Percentiles rank a stretch among this genome's conserved stretches.
These are phyloP conservation scores for Drosophila acutilabella DNA, from an alignment of 2,888 invertebrate species.

Conservation along the genomic window DNA sequence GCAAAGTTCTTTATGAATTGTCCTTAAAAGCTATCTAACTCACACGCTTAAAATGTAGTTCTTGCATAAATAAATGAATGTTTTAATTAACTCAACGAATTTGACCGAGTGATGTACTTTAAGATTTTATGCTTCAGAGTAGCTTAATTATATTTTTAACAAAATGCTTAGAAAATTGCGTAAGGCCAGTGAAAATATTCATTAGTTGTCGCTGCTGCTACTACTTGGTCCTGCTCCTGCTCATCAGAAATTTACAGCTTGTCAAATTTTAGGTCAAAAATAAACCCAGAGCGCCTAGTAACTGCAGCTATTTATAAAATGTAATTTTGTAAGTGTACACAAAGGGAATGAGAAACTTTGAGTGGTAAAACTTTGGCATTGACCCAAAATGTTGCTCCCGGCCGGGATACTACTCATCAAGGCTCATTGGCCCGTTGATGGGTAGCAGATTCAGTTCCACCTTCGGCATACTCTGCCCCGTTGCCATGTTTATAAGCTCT, in stretches of 20 bases:
- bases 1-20: background rate
- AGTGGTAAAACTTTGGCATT: conserved; percentile 58
- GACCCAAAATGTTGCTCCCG: conserved; percentile 66
- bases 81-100: no score
- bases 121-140: conserved; percentile 1
- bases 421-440: conserved; percentile 56
- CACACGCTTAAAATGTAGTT: background rate
- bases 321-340: conserved; percentile 47
- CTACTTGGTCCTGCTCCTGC: conserved; percentile 23
- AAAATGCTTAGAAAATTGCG: conserved; percentile 61
- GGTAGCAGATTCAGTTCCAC: conserved; percentile 39
- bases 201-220: conserved; percentile 39
- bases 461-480: conserved; percentile 18
- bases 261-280: conserved; percentile 41
- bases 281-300: conserved; percentile 35
- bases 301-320: conserved; percentile 56
- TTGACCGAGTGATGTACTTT: background rate
- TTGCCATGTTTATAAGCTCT: conserved; percentile 55
- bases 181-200: conserved; percentile 56
- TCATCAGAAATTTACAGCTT: conserved; percentile 75
- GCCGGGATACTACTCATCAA: conserved; percentile 47
- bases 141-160: conserved; percentile 63
- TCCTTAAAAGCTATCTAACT: no score
- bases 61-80: background rate
- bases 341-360: conserved; percentile 17